Evolutionary conservation across 1,140 invertebrate species (phyloP).

Genomic region (Halictus rubicundus): DNA sequence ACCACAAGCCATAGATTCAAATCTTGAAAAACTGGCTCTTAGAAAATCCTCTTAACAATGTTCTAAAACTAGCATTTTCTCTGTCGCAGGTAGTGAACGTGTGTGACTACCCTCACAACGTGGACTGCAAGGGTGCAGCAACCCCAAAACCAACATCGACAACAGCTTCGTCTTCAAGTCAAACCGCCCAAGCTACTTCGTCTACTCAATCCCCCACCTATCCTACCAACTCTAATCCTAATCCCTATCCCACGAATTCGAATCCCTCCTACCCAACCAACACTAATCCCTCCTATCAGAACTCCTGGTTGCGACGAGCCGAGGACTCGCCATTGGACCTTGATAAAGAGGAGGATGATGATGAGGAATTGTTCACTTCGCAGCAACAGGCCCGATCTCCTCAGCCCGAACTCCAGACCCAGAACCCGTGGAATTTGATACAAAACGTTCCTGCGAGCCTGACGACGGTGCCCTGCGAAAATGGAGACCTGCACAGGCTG

Average conservation of each 20-base stretch:
- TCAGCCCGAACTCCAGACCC: background rate
- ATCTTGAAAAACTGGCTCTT: no score
- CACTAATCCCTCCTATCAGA: slow-evolving; percentile 15
- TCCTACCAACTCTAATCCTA: background rate
- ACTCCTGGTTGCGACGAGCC: slow-evolving; percentile 54
- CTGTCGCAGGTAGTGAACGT: slow-evolving; percentile 81
- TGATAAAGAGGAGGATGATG: slow-evolving; percentile 22
- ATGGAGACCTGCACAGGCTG: slow-evolving; percentile 69
- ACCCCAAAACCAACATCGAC: slow-evolving; percentile 70
- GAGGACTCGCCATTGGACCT: slow-evolving; percentile 30
- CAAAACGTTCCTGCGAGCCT: slow-evolving; percentile 64
- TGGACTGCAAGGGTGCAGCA: slow-evolving; percentile 80
- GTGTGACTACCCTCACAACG: slow-evolving; percentile 82
- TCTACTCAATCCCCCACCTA: background rate
- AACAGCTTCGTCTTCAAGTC: slow-evolving; percentile 34
- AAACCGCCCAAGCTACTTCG: background rate
- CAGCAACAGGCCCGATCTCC: background rate
- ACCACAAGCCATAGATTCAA: no score
- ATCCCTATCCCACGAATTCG: slow-evolving; percentile 3
- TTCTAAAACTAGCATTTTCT: background rate
- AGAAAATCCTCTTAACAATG: no score
- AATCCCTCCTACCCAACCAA: slow-evolving; percentile 2
- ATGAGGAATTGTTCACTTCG: background rate
- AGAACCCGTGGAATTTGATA: slow-evolving; percentile 62
- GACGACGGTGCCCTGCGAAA: slow-evolving; percentile 60